Base-by-base conservation (phyloP, 2,797 vertebrate genomes). In the Chaetodon trifasciatus region DNA sequence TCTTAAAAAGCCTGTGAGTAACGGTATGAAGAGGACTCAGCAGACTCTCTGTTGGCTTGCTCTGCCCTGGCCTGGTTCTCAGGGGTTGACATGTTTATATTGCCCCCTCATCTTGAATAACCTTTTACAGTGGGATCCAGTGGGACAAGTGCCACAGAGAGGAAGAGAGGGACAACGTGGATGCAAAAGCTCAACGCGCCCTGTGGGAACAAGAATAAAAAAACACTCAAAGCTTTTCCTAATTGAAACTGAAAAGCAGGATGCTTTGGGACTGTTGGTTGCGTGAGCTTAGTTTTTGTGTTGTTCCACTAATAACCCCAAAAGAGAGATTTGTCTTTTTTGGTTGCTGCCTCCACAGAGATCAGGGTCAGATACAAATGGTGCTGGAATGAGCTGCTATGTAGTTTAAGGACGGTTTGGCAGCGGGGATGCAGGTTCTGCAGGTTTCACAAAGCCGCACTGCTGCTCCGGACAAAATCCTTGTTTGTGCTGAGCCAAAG, bases 71-170 rank as follows among this genome's bases (percentile, higher is more conserved):
- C 40, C 63, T 75, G 73, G 15, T 64, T 74, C 21, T 52, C 53
- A 58, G 62, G 10, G 19, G 13, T 17, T 76, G 65, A 70, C 55
- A 57, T 74, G 52, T 82, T 86, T 74, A 61, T 46, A 13, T 28
- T 47, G 19, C 72, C 76, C 37, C 39, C 5, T 44, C 67, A 44
- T 57, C 65, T 79, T 60, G 37, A 50, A 47, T 74, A 62, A 83
- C 17, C 1, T 5, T 47, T 10, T 32, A 32, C 44, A 68, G 61
- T 28, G 9, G 35, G 16, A 70, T 70, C 24, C 72, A 80, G 24
- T 8, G 23, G 53, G 35, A 71, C 23, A 44, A 21, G 21, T 44
- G 49, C n/a, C 24, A 69, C 0, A 1, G 8, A 74, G 6, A 67
- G 12, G 16, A 62, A 9, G 24, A 28, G 40, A 40, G 23, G 28